Percentiles rank a stretch among this genome's conserved stretches.
Conservation (phyloP, 2,797 vertebrate genomes). For the Hippocampus kuda region DNA sequence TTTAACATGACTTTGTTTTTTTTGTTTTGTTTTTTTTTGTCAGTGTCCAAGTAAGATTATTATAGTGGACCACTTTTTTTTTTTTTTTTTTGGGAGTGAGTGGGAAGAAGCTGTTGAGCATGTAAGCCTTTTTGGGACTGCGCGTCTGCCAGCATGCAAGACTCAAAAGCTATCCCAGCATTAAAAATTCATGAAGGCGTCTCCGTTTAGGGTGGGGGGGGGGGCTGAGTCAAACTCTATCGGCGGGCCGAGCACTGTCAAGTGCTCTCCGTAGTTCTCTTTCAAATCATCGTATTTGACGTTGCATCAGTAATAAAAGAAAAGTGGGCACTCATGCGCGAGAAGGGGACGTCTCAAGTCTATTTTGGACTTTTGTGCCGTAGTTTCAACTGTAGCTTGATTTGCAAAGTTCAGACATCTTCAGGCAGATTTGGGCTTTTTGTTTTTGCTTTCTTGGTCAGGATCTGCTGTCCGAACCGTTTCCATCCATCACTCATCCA, state of each 20-base stretch:
- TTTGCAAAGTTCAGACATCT: background rate
- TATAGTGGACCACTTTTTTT: background rate
- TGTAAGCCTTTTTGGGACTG: background rate
- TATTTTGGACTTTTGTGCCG: background rate
- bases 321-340: background rate
- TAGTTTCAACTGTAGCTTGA: background rate
- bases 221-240: background rate
- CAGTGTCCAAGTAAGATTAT: background rate
- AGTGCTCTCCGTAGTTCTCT: background rate
- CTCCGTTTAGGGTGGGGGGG: background rate
- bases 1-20: too few relatives aligned
- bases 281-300: conserved; percentile 1
- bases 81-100: background rate
- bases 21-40: background rate
- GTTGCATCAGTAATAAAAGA: background rate
- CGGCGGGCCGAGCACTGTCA: background rate
- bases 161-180: conserved; percentile 3
- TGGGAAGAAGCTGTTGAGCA: background rate
- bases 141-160: background rate
- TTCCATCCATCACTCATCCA: background rate
- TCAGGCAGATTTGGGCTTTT: background rate
- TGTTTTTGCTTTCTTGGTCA: background rate
- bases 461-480: background rate
- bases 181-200: background rate
- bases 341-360: background rate